Percentiles rank a stretch among this genome's conserved stretches.
Conservation (phyloP, 2,797 vertebrate species). For the Borostomias antarcticus region DNA sequence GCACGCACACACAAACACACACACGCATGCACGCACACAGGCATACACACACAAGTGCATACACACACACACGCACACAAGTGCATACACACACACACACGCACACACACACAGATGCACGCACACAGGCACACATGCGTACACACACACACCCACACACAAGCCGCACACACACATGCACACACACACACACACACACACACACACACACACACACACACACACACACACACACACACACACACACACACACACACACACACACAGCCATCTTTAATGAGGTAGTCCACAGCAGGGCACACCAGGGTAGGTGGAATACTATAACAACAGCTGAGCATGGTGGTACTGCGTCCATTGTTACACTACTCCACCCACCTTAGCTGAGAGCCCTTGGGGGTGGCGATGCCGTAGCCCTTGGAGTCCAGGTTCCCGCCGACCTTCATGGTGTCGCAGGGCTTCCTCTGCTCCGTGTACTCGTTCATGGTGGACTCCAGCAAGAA, state of each 20-base stretch:
- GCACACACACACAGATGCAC: constrained; percentile 73
- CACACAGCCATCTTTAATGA: too few species aligned
- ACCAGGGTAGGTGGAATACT: constrained; percentile 99
- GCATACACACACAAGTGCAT: too few species aligned
- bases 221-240: too few species aligned
- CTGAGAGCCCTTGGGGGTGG: constrained; percentile 98
- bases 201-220: constrained; percentile 69
- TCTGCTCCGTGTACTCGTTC: constrained; percentile 99
- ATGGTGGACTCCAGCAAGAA: constrained; percentile 99
- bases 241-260: too few species aligned
- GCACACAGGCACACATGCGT: constrained; percentile 10
- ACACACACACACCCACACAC: constrained; percentile 69
- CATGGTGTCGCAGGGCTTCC: constrained; percentile 99
- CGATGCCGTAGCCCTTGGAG: constrained; percentile 99
- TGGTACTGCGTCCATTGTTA: constrained; percentile 87
- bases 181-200: not conserved
- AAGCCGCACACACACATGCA: too few species aligned
- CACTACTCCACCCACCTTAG: constrained; percentile 99
- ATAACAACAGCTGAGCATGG: constrained; percentile 91
- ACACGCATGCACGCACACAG: too few species aligned
- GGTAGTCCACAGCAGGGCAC: constrained; percentile 86
- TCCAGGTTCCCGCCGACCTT: constrained; percentile 99
- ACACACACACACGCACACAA: too few species aligned
- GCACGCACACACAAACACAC: not conserved
- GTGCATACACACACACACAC: too few species aligned